Conservation (phyloP, 2,113 vertebrate genomes). For the Murina feae region DNA sequence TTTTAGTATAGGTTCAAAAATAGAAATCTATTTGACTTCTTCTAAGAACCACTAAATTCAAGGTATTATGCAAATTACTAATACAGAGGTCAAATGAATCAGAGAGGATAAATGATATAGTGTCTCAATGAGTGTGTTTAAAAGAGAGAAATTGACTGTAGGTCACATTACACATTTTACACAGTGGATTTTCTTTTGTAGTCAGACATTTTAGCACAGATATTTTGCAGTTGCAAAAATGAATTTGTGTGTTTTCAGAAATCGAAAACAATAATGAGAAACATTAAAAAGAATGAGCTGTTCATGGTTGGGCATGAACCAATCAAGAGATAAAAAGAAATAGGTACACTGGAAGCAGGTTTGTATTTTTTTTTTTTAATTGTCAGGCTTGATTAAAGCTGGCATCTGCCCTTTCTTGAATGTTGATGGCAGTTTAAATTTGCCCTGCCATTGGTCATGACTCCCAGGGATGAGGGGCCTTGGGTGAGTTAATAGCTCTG, state of each 20-base stretch:
- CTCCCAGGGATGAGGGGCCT: not conserved
- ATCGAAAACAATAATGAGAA: slow-evolving; percentile 6
- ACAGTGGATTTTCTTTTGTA: not conserved
- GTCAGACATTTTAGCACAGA: not conserved
- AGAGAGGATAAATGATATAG: not conserved
- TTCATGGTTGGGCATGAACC: not conserved
- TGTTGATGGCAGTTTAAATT: not conserved
- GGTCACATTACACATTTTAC: not conserved
- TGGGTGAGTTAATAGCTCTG: not conserved
- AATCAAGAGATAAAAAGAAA: not conserved
- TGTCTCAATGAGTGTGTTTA: not conserved
- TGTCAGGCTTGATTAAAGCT: not conserved
- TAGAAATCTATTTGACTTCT: not conserved
- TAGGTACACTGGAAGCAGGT: not conserved
- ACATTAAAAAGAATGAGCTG: not conserved
- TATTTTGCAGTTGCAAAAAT: slow-evolving; percentile 13
- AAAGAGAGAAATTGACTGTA: not conserved
- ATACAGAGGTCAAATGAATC: not conserved
- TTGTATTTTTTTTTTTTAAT: not conserved
- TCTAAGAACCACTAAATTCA: not conserved
- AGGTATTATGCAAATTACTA: not conserved
- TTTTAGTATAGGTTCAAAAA: not conserved
- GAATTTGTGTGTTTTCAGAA: not conserved
- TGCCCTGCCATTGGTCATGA: not conserved
- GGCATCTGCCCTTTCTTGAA: not conserved